Evolutionary conservation across 2,797 vertebrate species (phyloP), one percentile per base, ranked within the genome.

Genomic region (Leucoraja ocellata): DNA sequence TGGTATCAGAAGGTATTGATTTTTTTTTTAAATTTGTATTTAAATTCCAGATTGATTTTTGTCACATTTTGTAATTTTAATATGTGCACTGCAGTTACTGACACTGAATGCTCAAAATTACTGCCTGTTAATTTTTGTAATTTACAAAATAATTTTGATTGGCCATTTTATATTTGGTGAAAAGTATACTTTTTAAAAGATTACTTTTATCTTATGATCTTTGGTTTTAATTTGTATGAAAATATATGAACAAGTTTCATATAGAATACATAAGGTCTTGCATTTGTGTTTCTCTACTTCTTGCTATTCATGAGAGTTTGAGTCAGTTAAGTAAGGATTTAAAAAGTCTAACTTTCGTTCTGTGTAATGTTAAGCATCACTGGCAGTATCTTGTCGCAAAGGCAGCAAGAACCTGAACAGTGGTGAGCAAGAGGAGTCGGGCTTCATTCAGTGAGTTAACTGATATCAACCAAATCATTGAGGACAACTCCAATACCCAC

Each of bases 1-100:
- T 95, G 25, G 95, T 98, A 80, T 96, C 96, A 92, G 99, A 99
- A 96, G 96, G 99, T 99, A 96, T 95, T 95, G 92, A 90, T 76
- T 54, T 4, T 93, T 93, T 68, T 92, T 9, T 16, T 58, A n/a
- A 10, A 23, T 0, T 84, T 11, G 25, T 74, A 74, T 61, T 84
- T 65, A 68, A 18, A 13, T 32, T 88, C 28, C 83, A 88, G 14
- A 11, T 58, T 81, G 9, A 81, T 54, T 63, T 61, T 63, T 61
- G 61, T 86, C 28, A 81, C n/a, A 61, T 61, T 81, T 39, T 54
- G 11, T 63, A 25, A 58, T 61, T 86, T 63, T 86, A 61, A 63
- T 86, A 39, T 11, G 58, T 63, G 58, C 1, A 1, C 2, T 77
- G 8, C 25, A 84, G 79, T 25, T 84, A 10, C 28, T 86, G 4